These are phyloP conservation scores for Ceratotherium simum DNA, from an alignment of 2,113 vertebrate genomes.

Conservation along the genomic window DNA sequence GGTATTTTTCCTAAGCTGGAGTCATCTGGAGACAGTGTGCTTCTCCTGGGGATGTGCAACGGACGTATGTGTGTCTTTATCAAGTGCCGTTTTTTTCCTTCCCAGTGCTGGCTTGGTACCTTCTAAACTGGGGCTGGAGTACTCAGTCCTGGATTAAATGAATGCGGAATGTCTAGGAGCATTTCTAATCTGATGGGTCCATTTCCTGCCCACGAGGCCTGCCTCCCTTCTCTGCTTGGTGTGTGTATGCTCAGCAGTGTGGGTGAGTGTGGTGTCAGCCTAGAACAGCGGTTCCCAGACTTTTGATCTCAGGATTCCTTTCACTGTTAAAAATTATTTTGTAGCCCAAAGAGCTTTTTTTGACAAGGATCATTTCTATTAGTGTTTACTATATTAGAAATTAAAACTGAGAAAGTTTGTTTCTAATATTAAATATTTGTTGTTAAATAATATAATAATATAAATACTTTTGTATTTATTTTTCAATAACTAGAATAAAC, in stretches of 20 bases:
- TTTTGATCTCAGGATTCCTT: not conserved
- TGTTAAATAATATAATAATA: not conserved
- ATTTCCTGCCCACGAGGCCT: not conserved
- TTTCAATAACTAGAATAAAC: not conserved
- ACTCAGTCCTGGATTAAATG: too few species aligned
- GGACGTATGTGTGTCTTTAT: accelerated
- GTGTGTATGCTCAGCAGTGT: not conserved
- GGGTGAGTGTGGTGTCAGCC: not conserved
- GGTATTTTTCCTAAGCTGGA: not conserved
- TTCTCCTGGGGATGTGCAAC: not conserved
- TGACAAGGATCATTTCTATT: not conserved
- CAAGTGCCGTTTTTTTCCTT: not conserved
- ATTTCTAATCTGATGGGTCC: not conserved
- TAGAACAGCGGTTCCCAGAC: not conserved
- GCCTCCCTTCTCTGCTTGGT: too few species aligned
- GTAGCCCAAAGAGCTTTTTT: not conserved
- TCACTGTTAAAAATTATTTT: not conserved
- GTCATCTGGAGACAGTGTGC: not conserved
- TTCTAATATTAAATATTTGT: not conserved
- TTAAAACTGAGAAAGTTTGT: not conserved
- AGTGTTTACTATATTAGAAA: not conserved
- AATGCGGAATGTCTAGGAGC: not conserved
- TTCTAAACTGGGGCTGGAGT: too few species aligned
- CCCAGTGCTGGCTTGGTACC: not conserved
- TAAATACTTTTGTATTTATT: not conserved